Base-by-base conservation (phyloP, 37 sponge, comb jelly and placozoan genomes). In the Aphrocallistes beatrix region DNA sequence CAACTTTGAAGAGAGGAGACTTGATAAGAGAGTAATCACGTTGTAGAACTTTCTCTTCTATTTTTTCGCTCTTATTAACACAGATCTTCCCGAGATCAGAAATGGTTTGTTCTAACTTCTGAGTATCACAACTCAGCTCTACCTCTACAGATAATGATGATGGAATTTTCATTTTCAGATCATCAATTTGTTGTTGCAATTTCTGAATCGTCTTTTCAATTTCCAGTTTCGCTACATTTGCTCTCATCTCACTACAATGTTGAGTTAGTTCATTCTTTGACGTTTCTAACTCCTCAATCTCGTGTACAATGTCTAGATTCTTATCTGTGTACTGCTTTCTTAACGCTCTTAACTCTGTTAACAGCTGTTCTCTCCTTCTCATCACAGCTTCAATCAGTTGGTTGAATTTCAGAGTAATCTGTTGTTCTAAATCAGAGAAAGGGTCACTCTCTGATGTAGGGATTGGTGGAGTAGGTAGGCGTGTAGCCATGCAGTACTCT, bases 331-430 rank as follows among this genome's bases (percentile, higher is more conserved):
- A 30, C 32, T 60, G 34, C n/a, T 60, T 21, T 30, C 21, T 60
- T 28, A 60, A 28, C 25, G 8, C 75, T 32, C 75, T 60, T 30
- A 60, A 30, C 21, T 60, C 75, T 32, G 75, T 28, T 60, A 60
- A 13, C 17, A 60, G 28, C 3, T 19, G 10, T 13, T 60, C 75
- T 13, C n/a, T 60, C n/a, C 75, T 60, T 30, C n/a, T 60, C 34
- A 19, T 3, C 34, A 60, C 75, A 60, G n/a, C 75, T 25, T 60
- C 75, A 30, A 60, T 25, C 3, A 60, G 10, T 19, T 25, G 28
- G n/a, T 60, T 60, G 75, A 60, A 60, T 32, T 25, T 60, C 6
- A 60, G 75, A 60, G 10, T 60, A 60, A 60, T 60, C 75, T 60
- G 28, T 3, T 30, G 75, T 13, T 60, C 75, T 13, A 60, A 19